Evolutionary conservation across 2,113 vertebrate species (phyloP), one percentile per base, ranked within the genome.

Genomic region (Tamias sibiricus): DNA sequence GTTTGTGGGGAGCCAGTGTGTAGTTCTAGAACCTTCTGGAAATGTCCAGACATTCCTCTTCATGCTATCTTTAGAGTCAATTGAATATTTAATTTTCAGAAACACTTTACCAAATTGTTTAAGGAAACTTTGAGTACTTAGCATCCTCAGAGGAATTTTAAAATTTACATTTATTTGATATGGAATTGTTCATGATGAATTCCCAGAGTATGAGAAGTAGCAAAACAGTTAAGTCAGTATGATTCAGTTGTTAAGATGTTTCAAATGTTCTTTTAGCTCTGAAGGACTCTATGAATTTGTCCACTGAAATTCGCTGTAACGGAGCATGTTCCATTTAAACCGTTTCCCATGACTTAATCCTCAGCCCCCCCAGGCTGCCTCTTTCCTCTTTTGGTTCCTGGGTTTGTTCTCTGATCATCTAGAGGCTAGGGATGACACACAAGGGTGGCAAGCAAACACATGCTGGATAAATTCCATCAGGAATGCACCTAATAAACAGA

Each of bases 401-500:
- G 13, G 17, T 94, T 92, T 91, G 40, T 49, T 59, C 19, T 59
- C 90, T 93, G 90, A 44, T 74, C 79, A 72, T 26, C 35, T 32
- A 44, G 32, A 52, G 84, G 74, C 28, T 80, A 83, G 57, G 79
- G 84, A 87, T 69, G 75, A 49, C 87, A 54, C 69, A 84, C 40
- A 89, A 87, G 32, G 19, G 49, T 64, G 30, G 64, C 19, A 19
- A 90, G 71, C 24, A 94, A n/a, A 52, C 49, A 90, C 92, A 90
- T 54, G 40, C 20, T 81, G 35, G 17, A 66, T 54, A 85, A 94
- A 68, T 90, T 90, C 54, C 47, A 81, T 42, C 22, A 62, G 59
- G 87, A 94, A 90, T 76, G 37, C 3, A 1, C 32, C 54, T 75
- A 86, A 69, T 96, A 95, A 96, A 87, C 87, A 94, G 83, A 96